These are phyloP conservation scores for Microctenopoma steveboyesi DNA, from an alignment of 2,797 vertebrate species.

Conservation along the genomic window DNA sequence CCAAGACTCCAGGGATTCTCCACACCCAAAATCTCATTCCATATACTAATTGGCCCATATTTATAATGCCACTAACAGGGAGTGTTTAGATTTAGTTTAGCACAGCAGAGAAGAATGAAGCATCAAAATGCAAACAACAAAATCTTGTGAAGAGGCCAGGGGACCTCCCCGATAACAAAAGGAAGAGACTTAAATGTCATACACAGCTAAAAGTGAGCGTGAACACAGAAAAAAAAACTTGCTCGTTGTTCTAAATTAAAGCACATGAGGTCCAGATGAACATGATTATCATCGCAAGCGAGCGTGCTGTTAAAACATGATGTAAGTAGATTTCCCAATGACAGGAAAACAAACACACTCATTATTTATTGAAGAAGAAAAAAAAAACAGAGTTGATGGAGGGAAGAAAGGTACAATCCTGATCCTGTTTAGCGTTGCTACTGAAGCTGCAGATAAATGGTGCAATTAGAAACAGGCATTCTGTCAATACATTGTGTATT, in stretches of 20 bases:
- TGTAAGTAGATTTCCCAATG: conserved; percentile 23
- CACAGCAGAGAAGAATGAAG: background rate
- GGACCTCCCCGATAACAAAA: conserved; percentile 47
- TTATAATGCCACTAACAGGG: background rate
- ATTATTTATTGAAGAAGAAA: conserved; percentile 48
- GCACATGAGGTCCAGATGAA: background rate
- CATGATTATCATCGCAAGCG: conserved; percentile 4
- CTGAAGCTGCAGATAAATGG: conserved; percentile 8
- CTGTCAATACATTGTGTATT: no score
- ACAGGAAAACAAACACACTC: conserved; percentile 33
- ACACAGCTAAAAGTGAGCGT: conserved; percentile 8
- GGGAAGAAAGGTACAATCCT: conserved; percentile 2
- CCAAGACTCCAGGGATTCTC: conserved; percentile 58
- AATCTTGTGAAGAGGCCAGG: background rate
- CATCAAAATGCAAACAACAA: conserved; percentile 4
- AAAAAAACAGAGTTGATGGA: conserved; percentile 34
- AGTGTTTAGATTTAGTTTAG: conserved; percentile 1
- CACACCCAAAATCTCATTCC: conserved; percentile 53
- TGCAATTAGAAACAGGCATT: background rate
- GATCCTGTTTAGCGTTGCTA: conserved; percentile 24
- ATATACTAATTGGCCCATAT: conserved; percentile 49
- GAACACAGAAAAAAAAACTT: conserved; percentile 10
- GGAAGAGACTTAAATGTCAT: conserved; percentile 59
- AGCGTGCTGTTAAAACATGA: conserved; percentile 14
- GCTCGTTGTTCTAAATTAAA: background rate